Evolutionary conservation across 2,113 vertebrate species (phyloP), one percentile per base, ranked within the genome.

Genomic region (Vidua chalybeata): DNA sequence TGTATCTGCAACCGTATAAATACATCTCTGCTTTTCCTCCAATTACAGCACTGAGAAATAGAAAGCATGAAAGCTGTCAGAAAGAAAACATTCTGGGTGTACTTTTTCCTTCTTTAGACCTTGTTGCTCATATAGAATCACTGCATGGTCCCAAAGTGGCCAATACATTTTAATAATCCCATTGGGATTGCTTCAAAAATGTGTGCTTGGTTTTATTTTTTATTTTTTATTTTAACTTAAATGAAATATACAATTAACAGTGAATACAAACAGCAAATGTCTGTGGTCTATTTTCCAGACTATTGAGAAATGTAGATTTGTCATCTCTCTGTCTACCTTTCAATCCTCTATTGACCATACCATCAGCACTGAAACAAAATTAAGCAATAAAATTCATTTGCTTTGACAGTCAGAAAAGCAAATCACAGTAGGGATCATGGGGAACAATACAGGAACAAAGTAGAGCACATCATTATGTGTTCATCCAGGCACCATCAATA

Each of bases 41-140:
- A 54, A 4, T 76, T 69, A 31, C 26, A 79, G 2, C 10, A 41
- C 3, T 45, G 43, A 95, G 71, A 82, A 91, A 48, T 4, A 48
- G 33, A 59, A 93, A 59, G 26, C 0, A 0, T 43, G 43, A 73
- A 23, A 56, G 4, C 10, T 55, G 6, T n/a, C 0, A 2, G 66
- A 78, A 72, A 37, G 26, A 74, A 74, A 82, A 30, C 3, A 64
- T 54, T 33, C 10, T 33, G 15, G 9, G 22, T 69, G 7, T 64
- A 49, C 19, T 72, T 82, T 27, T 48, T 35, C 11, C 16, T 46
- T 28, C 17, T 55, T 62, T 27, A 46, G 59, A 31, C 13, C 49
- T 66, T 94, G 17, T 43, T 76, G 26, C 41, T 90, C 26, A 13
- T 63, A 10, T 2, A 30, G 26, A 58, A 7, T 52, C 20, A 58